Base-by-base conservation (phyloP, 2,113 vertebrate genomes). In the Myocastor coypus region DNA sequence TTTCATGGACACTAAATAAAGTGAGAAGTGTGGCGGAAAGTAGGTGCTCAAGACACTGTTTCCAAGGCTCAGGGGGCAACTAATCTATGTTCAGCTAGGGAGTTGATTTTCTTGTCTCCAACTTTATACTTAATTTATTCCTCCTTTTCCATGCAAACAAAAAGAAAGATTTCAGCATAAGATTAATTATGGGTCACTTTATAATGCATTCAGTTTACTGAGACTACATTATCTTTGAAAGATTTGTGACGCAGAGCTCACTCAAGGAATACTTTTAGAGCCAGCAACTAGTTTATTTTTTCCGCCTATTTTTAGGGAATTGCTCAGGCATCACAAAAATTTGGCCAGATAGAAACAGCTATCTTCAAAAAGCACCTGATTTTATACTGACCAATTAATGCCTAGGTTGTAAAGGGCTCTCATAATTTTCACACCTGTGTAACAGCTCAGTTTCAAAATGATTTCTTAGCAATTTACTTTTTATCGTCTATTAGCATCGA, bases 351-450 rank as follows among this genome's bases (percentile, higher is more conserved):
- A 3, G 42, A 82, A 86, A 30, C 42, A 37, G 34, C 37, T 81
- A 81, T 82, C 50, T 77, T 19, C 2, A 40, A 77, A 13, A 66
- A 17, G 0, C 24, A 86, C 66, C 84, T 89, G 30, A 86, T 69
- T 97, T 87, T 69, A 92, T 77, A 34, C 52, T 69, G 40, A 81
- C 9, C 52, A 75, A 61, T 83, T 93, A 71, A 57, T 92, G 73
- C 12, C 69, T 83, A 73, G 2, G 40, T 71, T 91, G 55, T 63
- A 83, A 95, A 30, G 16, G 20, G 57, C 8, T 75, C 13, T 34
- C 20, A 34, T 52, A 83, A 71, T 87, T 93, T 87, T 26, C 55
- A 9, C 82, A 52, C 7, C 40, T 78, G 12, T 68, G 50, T 82
- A 73, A n/a, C 13, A 69, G 11, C 30, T 75, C 40, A 78, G 12